Evolutionary conservation across 2,888 invertebrate genomes (phyloP).

Genomic region (Latheticus oryzae): DNA sequence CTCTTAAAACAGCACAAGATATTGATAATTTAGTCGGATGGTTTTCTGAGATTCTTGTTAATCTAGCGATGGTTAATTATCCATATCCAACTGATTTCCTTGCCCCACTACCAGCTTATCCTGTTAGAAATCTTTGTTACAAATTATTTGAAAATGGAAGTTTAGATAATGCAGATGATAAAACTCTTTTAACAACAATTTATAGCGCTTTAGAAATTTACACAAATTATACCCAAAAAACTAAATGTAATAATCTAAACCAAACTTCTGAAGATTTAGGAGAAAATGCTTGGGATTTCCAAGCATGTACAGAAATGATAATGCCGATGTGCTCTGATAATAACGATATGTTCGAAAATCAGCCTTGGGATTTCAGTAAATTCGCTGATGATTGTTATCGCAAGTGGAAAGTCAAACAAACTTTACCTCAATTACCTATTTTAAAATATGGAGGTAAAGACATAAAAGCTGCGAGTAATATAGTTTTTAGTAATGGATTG

Average conservation of each 20-base stretch:
- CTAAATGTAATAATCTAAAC: constrained; percentile 74
- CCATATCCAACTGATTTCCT: constrained; percentile 90
- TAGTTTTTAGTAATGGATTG: constrained; percentile 86
- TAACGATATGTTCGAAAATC: constrained; percentile 86
- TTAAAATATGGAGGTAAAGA: constrained; percentile 85
- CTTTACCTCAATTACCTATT: constrained; percentile 71
- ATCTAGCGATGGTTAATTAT: constrained; percentile 95
- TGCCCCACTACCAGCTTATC: constrained; percentile 84
- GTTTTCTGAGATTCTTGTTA: constrained; percentile 78
- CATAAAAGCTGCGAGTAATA: constrained; percentile 75
- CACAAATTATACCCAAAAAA: constrained; percentile 82
- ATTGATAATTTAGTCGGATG: constrained; percentile 74
- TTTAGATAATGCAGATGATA: constrained; percentile 55
- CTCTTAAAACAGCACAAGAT: constrained; percentile 71
- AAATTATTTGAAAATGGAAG: constrained; percentile 66
- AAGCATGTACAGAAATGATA: constrained; percentile 96
- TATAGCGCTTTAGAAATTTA: constrained; percentile 79
- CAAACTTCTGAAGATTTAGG: constrained; percentile 73
- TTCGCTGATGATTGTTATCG: constrained; percentile 77
- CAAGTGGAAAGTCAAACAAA: constrained; percentile 77
- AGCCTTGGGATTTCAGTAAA: constrained; percentile 77
- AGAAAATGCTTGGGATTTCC: constrained; percentile 81
- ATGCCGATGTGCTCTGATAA: constrained; percentile 88
- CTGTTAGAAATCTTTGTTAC: constrained; percentile 76
- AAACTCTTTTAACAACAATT: constrained; percentile 71